phyloP scores from a whole-genome alignment of 2,888 invertebrate genomes.

The Drepana falcataria region DNA sequence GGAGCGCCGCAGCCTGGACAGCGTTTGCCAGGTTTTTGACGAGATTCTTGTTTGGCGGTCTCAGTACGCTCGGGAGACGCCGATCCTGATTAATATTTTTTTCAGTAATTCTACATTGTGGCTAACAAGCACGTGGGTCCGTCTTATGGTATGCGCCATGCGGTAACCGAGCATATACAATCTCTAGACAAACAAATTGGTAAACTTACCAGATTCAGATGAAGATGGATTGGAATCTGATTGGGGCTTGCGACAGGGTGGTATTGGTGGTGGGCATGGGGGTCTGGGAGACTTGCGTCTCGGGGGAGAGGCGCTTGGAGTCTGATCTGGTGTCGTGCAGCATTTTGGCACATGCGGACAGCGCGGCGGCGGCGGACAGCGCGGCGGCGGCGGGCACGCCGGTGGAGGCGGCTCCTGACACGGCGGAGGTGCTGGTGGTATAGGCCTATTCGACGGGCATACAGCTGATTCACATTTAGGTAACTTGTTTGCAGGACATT shows the following conservation, averaged over 20 bases:
- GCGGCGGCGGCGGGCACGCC: background rate
- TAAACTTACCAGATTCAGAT: background rate
- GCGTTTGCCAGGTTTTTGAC: background rate
- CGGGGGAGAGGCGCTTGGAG: background rate
- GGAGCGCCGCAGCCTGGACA: background rate
- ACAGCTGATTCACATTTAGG: constrained; percentile 14
- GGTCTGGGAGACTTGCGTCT: background rate
- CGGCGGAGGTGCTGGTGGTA: background rate
- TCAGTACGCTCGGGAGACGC: background rate
- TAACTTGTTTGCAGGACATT: constrained; percentile 25
- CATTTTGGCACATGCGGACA: background rate
- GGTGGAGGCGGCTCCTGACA: background rate
- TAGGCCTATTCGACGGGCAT: constrained; percentile 15
- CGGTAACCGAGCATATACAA: too few species aligned
- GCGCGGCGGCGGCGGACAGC: background rate
- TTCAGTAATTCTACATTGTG: background rate
- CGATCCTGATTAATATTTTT: background rate
- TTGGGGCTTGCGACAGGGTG: background rate
- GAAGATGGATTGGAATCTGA: background rate
- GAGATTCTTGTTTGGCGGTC: background rate
- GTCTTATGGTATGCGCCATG: too few species aligned
- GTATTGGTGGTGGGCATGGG: background rate
- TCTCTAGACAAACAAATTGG: too few species aligned
- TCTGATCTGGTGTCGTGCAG: background rate
- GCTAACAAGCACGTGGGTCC: too few species aligned